Conservation (phyloP, 2,113 vertebrate genomes). For the Heloderma charlesbogerti region DNA sequence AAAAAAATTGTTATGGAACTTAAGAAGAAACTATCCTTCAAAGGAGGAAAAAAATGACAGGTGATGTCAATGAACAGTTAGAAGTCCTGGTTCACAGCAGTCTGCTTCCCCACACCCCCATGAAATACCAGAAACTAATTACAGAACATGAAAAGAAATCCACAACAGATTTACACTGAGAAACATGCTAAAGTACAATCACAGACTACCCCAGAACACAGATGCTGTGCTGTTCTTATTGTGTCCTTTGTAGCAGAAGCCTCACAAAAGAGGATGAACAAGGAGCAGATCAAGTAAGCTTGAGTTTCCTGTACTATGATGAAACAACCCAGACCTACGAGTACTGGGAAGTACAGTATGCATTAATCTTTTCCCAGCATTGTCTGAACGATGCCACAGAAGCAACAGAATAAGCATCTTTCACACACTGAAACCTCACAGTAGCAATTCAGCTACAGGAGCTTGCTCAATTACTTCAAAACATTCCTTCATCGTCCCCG, state of each 20-base stretch:
- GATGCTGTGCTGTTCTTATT: slow-evolving; percentile 79
- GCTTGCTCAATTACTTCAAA: slow-evolving; percentile 81
- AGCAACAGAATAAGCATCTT: slow-evolving; percentile 80
- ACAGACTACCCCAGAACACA: slow-evolving; percentile 84
- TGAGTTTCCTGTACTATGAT: slow-evolving; percentile 82
- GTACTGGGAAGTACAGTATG: slow-evolving; percentile 80
- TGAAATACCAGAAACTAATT: slow-evolving; percentile 80
- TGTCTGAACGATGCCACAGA: slow-evolving; percentile 76
- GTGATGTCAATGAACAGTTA: slow-evolving; percentile 78
- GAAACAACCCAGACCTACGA: slow-evolving; percentile 81
- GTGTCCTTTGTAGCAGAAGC: slow-evolving; percentile 78
- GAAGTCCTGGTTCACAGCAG: slow-evolving; percentile 75
- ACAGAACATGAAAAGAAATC: slow-evolving; percentile 83
- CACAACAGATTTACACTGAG: slow-evolving; percentile 82
- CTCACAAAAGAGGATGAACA: slow-evolving; percentile 86
- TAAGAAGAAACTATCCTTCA: slow-evolving; percentile 68
- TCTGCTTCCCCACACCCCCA: slow-evolving; percentile 54
- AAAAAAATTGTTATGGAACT: slow-evolving; percentile 65
- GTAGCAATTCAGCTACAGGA: slow-evolving; percentile 72
- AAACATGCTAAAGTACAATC: slow-evolving; percentile 90
- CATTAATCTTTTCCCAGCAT: slow-evolving; percentile 77
- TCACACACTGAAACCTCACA: slow-evolving; percentile 80
- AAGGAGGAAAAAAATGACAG: slow-evolving; percentile 58
- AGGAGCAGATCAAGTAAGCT: slow-evolving; percentile 89
- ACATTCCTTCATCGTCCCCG: slow-evolving; percentile 82